Conservation (phyloP, 2,888 invertebrate species). For the Spisula subtruncata region DNA sequence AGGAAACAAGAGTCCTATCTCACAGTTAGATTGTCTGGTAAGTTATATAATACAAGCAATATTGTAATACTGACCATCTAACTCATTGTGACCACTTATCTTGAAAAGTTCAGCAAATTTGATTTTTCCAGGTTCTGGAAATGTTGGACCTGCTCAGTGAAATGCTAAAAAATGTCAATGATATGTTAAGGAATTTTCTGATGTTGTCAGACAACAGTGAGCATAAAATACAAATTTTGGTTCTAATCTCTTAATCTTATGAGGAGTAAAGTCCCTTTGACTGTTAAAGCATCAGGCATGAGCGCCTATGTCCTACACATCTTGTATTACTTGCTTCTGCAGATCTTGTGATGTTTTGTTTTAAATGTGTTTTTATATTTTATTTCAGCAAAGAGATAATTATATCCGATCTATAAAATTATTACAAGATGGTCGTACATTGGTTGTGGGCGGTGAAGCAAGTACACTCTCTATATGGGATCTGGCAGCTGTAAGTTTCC, state of each 20-base stretch:
- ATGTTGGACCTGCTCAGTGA: no score
- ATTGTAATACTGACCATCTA: background rate
- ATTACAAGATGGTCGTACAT: conserved; percentile 95
- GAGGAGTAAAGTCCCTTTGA: background rate
- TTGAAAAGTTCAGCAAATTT: no score
- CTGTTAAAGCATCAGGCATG: background rate
- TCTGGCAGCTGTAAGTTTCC: conserved; percentile 90
- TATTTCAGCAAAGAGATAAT: conserved; percentile 95
- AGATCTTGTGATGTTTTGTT: no score
- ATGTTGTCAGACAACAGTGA: no score
- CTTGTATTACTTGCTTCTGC: no score
- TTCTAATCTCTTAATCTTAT: no score
- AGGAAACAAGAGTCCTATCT: conserved; percentile 94
- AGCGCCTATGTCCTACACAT: background rate
- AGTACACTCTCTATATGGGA: conserved; percentile 91
- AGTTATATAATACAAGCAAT: conserved; percentile 78
- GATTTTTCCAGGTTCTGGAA: no score
- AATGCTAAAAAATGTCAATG: no score
- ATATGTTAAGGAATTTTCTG: no score
- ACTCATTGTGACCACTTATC: background rate
- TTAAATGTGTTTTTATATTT: background rate
- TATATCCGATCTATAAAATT: conserved; percentile 98
- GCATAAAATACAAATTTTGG: no score
- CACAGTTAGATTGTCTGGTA: conserved; percentile 95
- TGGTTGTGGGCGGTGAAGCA: conserved; percentile 98